Conservation (phyloP, 2,888 invertebrate species). For the Platycnemis pennipes region DNA sequence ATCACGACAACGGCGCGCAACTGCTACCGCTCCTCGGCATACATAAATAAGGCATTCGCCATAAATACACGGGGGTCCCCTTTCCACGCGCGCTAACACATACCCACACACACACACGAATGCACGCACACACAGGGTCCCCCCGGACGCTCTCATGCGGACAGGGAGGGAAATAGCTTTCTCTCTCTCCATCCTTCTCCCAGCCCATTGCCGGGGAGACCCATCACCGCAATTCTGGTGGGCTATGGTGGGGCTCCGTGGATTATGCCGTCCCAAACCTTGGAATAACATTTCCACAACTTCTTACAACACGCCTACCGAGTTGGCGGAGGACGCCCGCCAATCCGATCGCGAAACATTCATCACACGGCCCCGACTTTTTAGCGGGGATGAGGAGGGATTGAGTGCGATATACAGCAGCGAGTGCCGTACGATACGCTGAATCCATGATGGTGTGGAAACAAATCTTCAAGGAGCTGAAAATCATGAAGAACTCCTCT, state of each 20-base stretch:
- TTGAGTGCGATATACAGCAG: not conserved
- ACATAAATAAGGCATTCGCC: constrained; percentile 66
- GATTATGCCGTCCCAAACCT: not conserved
- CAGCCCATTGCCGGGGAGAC: not conserved
- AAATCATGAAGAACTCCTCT: too few species aligned
- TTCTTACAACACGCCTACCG: not conserved
- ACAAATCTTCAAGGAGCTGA: too few species aligned
- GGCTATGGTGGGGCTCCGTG: not conserved
- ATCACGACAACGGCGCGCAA: constrained; percentile 64
- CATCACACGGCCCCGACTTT: not conserved
- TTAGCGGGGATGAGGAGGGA: not conserved
- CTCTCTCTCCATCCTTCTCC: not conserved
- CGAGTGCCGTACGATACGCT: too few species aligned
- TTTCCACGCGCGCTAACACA: not conserved
- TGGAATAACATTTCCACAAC: not conserved
- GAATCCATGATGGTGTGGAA: too few species aligned
- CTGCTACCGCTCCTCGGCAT: constrained; percentile 63
- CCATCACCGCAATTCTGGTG: not conserved
- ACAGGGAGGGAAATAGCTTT: constrained; percentile 38
- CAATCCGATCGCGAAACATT: not conserved
- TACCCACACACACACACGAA: not conserved
- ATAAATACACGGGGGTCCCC: constrained; percentile 53
- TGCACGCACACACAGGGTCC: not conserved
- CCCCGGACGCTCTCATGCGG: not conserved
- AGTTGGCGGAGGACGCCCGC: not conserved